phyloP scores from a whole-genome alignment of 2,888 invertebrate species.

The Drosophila subsilvestris region DNA sequence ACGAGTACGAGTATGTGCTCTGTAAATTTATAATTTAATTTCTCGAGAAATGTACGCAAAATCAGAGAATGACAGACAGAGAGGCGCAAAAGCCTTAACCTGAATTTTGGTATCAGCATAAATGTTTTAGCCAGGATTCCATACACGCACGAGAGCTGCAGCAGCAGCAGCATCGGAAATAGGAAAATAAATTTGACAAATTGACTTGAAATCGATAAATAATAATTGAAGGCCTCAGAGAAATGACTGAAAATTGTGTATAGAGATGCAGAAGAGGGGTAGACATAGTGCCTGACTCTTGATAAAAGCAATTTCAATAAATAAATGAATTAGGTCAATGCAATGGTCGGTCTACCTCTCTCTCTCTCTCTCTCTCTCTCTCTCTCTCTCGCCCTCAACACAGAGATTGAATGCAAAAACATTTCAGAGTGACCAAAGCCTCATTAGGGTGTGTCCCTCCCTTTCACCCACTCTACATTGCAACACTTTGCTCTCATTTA shows the following conservation, averaged over 20 bases:
- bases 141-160: neutral
- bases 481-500: slow-evolving; percentile 51
- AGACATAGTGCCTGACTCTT: slow-evolving; percentile 33
- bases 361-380: neutral
- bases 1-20: slow-evolving; percentile 8
- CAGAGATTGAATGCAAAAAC: slow-evolving; percentile 21
- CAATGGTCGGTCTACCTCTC: slow-evolving; percentile 11
- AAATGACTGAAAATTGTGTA: slow-evolving; percentile 35
- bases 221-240: slow-evolving; percentile 60
- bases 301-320: slow-evolving; percentile 73
- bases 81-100: neutral
- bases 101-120: slow-evolving; percentile 13
- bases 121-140: slow-evolving; percentile 8
- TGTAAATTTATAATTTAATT: slow-evolving; percentile 46
- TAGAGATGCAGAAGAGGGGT: slow-evolving; percentile 10
- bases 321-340: slow-evolving; percentile 75
- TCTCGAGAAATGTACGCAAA: slow-evolving; percentile 27
- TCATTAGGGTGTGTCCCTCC: slow-evolving; percentile 58
- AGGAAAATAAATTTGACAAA: slow-evolving; percentile 58
- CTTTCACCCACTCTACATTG: neutral
- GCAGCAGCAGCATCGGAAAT: neutral
- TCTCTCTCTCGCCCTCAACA: neutral
- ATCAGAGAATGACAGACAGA: slow-evolving; percentile 6
- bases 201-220: slow-evolving; percentile 69
- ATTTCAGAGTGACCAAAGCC: slow-evolving; percentile 30